Base-by-base conservation (phyloP, 2,888 invertebrate species). In the Rhingia campestris region DNA sequence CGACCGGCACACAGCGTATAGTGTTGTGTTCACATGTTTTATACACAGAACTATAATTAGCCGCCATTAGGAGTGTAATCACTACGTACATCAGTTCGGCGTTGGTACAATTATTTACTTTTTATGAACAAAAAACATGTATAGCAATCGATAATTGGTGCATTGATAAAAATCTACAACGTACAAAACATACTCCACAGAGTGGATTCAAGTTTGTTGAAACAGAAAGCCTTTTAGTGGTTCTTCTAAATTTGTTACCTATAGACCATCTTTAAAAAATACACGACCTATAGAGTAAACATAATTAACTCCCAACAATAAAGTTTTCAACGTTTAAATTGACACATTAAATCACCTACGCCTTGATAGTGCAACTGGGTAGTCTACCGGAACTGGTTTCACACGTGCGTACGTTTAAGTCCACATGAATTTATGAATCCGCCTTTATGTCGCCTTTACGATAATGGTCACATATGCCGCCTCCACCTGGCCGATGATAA, bases 371-470 rank as follows among this genome's bases (percentile, higher is more conserved):
- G 47, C 56, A 49, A 7, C 30, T 37, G 56, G 12, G 14, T 37
- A 37, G 9, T 32, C 49, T 49, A 64, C 75, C 75, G 75, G 75
- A 76, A 76, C 67, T 69, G 30, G 53, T 61, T 47, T 47, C n/a
- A 37, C 53, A 76, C 67, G 61, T 76, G 76, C 61, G 14, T 39
- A 37, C 56, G 54, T 39, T 22, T 32, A 22, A 47, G 63, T 39
- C 61, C 5, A 41, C 6, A 32, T 61, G 37, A 12, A 45, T 45
- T 45, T 30, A 45, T 56, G 49, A 66, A 43, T 12, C 35, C 74
- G 74, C 22, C 64, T 33, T 39, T n/a, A 22, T 49, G 64, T 33
- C 47, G 56, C 74, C 64, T 39, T 3, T 45, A 22, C 9, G n/a
- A n/a, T n/a, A 51, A 59, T 51, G 30, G 35, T 12, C 47, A 30